Base-by-base conservation (phyloP, 2,113 vertebrate species). In the Megaleporinus macrocephalus region DNA sequence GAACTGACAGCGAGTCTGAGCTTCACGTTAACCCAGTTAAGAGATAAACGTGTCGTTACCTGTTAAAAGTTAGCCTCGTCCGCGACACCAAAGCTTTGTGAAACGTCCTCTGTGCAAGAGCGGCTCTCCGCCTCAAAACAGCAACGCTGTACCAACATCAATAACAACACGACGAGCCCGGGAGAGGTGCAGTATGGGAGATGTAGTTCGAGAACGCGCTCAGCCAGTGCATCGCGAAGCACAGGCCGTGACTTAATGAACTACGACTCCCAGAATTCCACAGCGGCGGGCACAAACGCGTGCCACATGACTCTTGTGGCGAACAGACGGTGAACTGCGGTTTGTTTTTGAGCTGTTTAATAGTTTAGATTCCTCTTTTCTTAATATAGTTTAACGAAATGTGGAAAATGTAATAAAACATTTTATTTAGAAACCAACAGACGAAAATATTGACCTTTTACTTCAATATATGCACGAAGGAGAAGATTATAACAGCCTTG, bases 51-150 rank as follows among this genome's bases (percentile, higher is more conserved):
- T 22, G 18, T 36, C 10, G 0, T 72, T 80, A 80, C 78, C 68
- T 80, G 9, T 30, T 4, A 51, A 22, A n/a, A 30, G 5, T 44
- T 4, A 12, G 18, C n/a, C 62, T 41, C 6, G 15, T 62, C 59
- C 70, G 36, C 41, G n/a, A 55, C 33, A 44, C 22, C 5, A 26
- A 69, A 12, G 4, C 9, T 12, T 20, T 29, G 9, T 14, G 20
- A 61, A 81, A 78, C 33, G 69, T 78, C 51, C n/a, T 61, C 59
- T 22, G 7, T 29, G 33, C n/a, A 33, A 57, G 33, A 14, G 30
- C 26, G n/a, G 7, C n/a, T 16, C 76, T 29, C 78, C 80, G 30
- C 53, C 51, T 61, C 76, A 71, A 74, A 79, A 75, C 83, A 80
- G 66, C 66, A 84, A 76, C 82, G 65, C 71, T 59, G 9, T 30